Conservation (phyloP, 2,797 vertebrate species). For the Crypturellus tataupa region DNA sequence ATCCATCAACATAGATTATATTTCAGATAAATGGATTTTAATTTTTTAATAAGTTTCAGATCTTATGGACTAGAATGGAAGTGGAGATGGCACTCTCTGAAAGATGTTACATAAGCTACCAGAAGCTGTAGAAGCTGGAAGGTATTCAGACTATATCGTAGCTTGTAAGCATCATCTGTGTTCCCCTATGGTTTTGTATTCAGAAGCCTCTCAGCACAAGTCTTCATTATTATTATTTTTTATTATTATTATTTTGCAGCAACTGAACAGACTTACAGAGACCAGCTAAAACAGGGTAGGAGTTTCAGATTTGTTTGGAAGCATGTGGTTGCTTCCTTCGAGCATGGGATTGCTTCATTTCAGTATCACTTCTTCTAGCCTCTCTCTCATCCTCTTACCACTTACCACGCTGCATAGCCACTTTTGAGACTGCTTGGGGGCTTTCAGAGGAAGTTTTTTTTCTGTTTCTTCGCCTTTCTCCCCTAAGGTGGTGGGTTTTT, state of each 20-base stretch:
- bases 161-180: rapidly evolving
- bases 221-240: not conserved
- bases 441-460: not conserved
- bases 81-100: not conserved
- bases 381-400: not conserved
- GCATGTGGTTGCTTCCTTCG: not conserved
- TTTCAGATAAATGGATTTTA: not conserved
- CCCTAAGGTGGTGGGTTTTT: not conserved
- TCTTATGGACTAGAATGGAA: not conserved
- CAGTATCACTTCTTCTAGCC: not conserved
- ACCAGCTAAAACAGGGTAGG: not conserved
- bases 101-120: not conserved
- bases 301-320: not conserved
- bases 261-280: not conserved
- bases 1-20: not conserved
- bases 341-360: not conserved
- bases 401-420: not conserved
- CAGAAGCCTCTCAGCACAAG: not conserved
- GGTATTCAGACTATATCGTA: not conserved
- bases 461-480: not conserved
- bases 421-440: not conserved
- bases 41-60: not conserved
- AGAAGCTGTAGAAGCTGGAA: not conserved
- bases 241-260: not conserved
- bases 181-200: not conserved